Evolutionary conservation across 2,888 invertebrate genomes (phyloP), one percentile per base, ranked within the genome.

Genomic region (Pristionchus entomophagus): DNA sequence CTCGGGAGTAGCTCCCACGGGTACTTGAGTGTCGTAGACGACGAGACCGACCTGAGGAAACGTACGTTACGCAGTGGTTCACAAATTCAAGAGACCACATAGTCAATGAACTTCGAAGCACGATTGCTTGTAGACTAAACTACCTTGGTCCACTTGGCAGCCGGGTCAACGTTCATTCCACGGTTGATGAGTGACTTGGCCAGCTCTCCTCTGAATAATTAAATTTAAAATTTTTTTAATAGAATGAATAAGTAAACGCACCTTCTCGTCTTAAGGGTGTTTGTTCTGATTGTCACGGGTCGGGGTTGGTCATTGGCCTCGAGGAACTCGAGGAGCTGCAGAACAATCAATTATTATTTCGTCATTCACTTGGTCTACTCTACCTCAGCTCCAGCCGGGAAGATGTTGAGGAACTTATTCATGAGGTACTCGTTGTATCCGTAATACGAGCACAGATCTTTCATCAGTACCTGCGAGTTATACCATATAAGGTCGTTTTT

Each of bases 91-190:
- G n/a, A n/a, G n/a, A n/a, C n/a, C n/a, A n/a, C n/a, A n/a, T n/a
- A n/a, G n/a, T n/a, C n/a, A n/a, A n/a, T n/a, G n/a, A n/a, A n/a
- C n/a, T n/a, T n/a, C n/a, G n/a, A n/a, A n/a, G n/a, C n/a, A n/a
- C n/a, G n/a, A n/a, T n/a, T n/a, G n/a, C n/a, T n/a, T n/a, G n/a
- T n/a, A n/a, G n/a, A n/a, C n/a, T n/a, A n/a, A n/a, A n/a, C n/a
- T 10, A 98, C 97, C 95, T 98, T 99, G 80, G 97, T 97, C 99
- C 99, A 99, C 94, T 98, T 97, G 8, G 98, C 99, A 86, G 99
- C 95, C 0, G 99, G 98, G 95, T 99, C 99, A 88, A 99, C 95
- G 95, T 99, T 99, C 0, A 99, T 97, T 35, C 99, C 99, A 92
- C 99, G 95, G 93, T 97, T 97, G 86, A 99, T 99, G 65, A 99